phyloP scores from a whole-genome alignment of 1,140 invertebrate species.

The Vollenhovia emeryi region DNA sequence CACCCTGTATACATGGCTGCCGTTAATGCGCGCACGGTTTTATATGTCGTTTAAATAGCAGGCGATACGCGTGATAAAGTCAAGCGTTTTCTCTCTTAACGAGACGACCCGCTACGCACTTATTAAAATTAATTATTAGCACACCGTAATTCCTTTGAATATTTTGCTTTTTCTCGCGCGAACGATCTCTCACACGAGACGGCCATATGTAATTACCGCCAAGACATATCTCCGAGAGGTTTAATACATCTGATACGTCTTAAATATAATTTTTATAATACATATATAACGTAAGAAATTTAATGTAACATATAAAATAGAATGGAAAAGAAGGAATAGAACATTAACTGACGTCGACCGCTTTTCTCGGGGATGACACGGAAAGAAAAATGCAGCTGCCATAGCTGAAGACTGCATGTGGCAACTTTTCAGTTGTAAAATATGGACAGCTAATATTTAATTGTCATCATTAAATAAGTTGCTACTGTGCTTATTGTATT shows the following conservation, averaged over 20 bases:
- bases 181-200: neutral
- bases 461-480: too few relatives aligned
- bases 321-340: neutral
- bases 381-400: neutral
- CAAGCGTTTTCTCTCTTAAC: neutral
- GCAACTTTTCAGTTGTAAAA: too few relatives aligned
- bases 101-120: neutral
- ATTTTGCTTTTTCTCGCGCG: neutral
- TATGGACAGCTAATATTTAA: too few relatives aligned
- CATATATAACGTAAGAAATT: neutral
- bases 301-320: neutral
- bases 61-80: constrained; percentile 20
- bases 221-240: neutral
- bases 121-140: constrained; percentile 22
- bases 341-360: neutral
- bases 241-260: neutral
- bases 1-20: too few relatives aligned
- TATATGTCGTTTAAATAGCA: constrained; percentile 20
- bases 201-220: neutral
- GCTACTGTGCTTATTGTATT: too few relatives aligned
- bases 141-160: constrained; percentile 2
- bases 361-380: neutral
- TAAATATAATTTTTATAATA: neutral
- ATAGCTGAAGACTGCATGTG: too few relatives aligned
- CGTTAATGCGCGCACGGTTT: neutral